phyloP scores from a whole-genome alignment of 2,888 invertebrate genomes.

The Linyphia triangularis region DNA sequence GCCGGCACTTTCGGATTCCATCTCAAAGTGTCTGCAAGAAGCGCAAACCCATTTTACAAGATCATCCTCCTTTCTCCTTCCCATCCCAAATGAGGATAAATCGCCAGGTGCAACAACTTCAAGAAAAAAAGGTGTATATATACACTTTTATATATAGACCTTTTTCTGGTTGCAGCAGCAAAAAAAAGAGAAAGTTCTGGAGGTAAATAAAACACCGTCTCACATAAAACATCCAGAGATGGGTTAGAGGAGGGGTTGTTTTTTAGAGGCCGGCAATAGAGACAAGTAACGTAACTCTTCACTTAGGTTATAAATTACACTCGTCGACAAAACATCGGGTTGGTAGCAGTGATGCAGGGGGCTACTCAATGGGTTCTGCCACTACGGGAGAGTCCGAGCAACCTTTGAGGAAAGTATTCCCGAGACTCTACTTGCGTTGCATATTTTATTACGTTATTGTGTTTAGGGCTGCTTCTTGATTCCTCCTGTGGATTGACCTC shows the following conservation, averaged over 20 bases:
- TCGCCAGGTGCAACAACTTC: conserved; percentile 47
- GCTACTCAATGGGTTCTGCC: neutral
- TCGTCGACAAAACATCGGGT: neutral
- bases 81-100: conserved; percentile 49
- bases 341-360: neutral
- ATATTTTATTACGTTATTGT: conserved; percentile 17
- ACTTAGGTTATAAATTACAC: conserved; percentile 30
- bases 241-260: neutral
- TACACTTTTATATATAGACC: conserved; percentile 23
- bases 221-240: conserved; percentile 43
- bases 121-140: neutral
- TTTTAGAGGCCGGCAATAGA: conserved; percentile 29
- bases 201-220: conserved; percentile 54
- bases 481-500: neutral
- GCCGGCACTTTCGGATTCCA: conserved; percentile 1
- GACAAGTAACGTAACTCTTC: conserved; percentile 30
- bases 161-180: conserved; percentile 17
- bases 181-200: conserved; percentile 13
- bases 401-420: neutral
- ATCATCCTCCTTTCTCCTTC: neutral
- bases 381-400: neutral
- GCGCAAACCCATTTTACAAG: conserved; percentile 36
- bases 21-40: neutral
- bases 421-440: neutral
- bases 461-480: neutral